Evolutionary conservation across 2,797 vertebrate genomes (phyloP).

Genomic region (Alcedo quadribrachys): DNA sequence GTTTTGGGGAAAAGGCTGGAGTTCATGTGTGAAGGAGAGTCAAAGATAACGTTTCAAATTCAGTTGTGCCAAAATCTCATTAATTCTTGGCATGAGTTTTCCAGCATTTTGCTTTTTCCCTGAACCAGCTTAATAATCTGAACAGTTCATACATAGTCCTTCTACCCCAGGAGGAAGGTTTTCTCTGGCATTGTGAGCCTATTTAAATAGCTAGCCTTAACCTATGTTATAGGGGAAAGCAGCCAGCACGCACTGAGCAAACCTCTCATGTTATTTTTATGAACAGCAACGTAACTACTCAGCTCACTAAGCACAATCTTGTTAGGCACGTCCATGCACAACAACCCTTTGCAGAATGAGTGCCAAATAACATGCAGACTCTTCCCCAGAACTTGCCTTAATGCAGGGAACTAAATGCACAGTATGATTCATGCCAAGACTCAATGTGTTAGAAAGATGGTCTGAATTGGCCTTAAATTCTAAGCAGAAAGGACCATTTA

Average conservation of each 20-base stretch:
- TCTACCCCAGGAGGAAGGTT: neutral
- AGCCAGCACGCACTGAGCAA: neutral
- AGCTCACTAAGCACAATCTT: neutral
- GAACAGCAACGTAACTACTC: neutral
- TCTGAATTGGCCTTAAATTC: constrained; percentile 39
- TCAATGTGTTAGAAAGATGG: constrained; percentile 35
- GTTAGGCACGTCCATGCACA: neutral
- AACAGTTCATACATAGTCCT: neutral
- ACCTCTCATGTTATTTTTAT: neutral
- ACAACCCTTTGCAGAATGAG: neutral
- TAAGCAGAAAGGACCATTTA: constrained; percentile 30
- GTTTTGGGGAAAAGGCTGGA: neutral
- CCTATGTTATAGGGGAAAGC: neutral
- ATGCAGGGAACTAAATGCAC: neutral
- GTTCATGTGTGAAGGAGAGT: neutral
- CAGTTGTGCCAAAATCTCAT: constrained; percentile 36
- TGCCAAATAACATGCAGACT: neutral
- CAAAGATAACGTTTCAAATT: neutral
- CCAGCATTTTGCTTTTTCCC: constrained; percentile 16
- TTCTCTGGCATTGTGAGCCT: neutral
- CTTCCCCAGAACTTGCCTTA: neutral
- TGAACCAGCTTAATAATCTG: neutral
- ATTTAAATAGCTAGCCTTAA: constrained; percentile 25
- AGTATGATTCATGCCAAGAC: neutral
- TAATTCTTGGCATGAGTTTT: constrained; percentile 28